Percentiles rank a stretch among this genome's conserved stretches.
phyloP scores from a whole-genome alignment of 2,113 vertebrate species.

The Ammodytes dubius region DNA sequence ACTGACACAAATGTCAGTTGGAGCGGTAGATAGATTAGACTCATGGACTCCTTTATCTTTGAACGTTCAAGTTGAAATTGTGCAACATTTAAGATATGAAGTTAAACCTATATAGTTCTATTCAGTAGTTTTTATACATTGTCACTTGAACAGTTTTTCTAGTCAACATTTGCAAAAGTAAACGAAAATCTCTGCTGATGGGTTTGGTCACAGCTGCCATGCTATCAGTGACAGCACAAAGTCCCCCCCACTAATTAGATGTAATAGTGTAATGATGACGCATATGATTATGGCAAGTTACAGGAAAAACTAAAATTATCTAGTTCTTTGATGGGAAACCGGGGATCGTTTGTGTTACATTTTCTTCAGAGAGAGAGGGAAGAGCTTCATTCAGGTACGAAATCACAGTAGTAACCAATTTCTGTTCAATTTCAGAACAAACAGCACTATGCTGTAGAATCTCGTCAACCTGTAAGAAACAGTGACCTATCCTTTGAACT shows the following conservation, averaged over 20 bases:
- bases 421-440: constrained; percentile 7
- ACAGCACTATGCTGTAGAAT: neutral
- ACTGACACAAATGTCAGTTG: neutral
- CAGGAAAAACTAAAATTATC: constrained; percentile 25
- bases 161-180: neutral
- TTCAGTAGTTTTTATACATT: neutral
- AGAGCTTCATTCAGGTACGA: neutral
- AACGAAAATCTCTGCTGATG: constrained; percentile 47
- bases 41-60: constrained; percentile 9
- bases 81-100: neutral
- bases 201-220: constrained; percentile 46
- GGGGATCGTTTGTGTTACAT: neutral
- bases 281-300: constrained; percentile 25
- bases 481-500: constrained; percentile 13
- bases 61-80: constrained; percentile 17
- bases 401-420: constrained; percentile 4
- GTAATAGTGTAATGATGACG: constrained; percentile 37
- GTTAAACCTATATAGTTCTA: neutral
- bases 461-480: neutral
- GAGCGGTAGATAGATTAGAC: neutral
- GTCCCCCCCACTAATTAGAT: constrained; percentile 50
- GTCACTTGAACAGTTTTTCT: neutral
- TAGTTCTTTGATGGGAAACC: neutral
- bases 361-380: neutral
- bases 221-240: constrained; percentile 38